phyloP scores from a whole-genome alignment of 2,113 vertebrate species.

The Sterrhoptilus dennistouni region DNA sequence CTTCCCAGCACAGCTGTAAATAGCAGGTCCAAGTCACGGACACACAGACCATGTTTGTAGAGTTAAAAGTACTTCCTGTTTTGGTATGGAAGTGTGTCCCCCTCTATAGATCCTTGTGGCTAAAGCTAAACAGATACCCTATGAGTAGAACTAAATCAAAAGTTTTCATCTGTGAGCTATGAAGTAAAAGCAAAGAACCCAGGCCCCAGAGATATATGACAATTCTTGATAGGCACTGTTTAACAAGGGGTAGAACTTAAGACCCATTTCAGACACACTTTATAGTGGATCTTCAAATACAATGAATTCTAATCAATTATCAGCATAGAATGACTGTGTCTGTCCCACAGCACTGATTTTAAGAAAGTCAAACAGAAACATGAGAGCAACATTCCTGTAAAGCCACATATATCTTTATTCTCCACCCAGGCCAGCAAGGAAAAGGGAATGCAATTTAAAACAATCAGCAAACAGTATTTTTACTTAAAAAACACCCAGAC shows the following conservation, averaged over 20 bases:
- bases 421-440: conserved; percentile 51
- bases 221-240: background rate
- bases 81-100: background rate
- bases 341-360: background rate
- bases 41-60: background rate
- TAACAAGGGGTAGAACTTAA: background rate
- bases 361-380: conserved; percentile 19
- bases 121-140: background rate
- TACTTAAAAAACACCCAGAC: background rate
- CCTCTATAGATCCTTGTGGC: background rate
- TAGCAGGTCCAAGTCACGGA: background rate
- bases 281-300: background rate
- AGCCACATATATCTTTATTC: conserved; percentile 40
- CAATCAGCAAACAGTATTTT: conserved; percentile 13
- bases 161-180: background rate
- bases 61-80: background rate
- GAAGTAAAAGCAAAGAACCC: background rate
- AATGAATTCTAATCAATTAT: background rate
- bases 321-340: background rate
- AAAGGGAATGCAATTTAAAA: conserved; percentile 41
- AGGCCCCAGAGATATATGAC: background rate
- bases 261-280: background rate
- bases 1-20: background rate
- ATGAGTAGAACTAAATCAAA: background rate
- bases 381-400: background rate